These are phyloP conservation scores for Cettia cetti DNA, from an alignment of 2,113 vertebrate species.

Conservation along the genomic window DNA sequence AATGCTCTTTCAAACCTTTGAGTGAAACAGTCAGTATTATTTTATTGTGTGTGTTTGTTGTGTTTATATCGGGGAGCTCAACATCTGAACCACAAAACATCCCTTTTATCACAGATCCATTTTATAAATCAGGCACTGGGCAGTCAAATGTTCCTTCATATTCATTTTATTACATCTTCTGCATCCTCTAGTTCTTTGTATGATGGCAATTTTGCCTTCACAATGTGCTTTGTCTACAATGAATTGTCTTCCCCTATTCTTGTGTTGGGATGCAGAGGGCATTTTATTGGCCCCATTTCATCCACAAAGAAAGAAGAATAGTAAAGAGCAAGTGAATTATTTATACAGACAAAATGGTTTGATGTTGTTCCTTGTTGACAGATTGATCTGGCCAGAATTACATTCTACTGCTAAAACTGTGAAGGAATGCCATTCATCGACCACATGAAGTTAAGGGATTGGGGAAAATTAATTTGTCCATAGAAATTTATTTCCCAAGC, in stretches of 20 bases:
- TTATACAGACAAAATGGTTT: conserved; percentile 67
- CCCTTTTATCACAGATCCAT: background rate
- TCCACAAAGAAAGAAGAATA: conserved; percentile 53
- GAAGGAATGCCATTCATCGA: conserved; percentile 66
- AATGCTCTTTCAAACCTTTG: background rate
- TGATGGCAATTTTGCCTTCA: background rate
- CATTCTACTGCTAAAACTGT: conserved; percentile 72
- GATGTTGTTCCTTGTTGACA: conserved; percentile 63
- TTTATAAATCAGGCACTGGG: background rate
- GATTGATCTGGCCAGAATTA: conserved; percentile 65
- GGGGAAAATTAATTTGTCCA: conserved; percentile 62
- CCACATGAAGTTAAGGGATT: conserved; percentile 60
- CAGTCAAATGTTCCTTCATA: background rate
- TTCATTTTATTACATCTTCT: background rate
- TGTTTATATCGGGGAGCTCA: background rate
- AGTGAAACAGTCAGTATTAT: background rate
- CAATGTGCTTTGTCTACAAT: background rate
- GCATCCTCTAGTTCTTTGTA: background rate
- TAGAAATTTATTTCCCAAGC: conserved; percentile 37
- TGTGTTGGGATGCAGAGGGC: background rate
- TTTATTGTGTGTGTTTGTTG: background rate
- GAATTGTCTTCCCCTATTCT: background rate
- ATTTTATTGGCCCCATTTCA: conserved; percentile 13
- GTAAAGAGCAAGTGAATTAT: conserved; percentile 66
- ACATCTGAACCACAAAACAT: background rate